Conservation (phyloP, 2,113 vertebrate species). For the Oreochromis niloticus region DNA sequence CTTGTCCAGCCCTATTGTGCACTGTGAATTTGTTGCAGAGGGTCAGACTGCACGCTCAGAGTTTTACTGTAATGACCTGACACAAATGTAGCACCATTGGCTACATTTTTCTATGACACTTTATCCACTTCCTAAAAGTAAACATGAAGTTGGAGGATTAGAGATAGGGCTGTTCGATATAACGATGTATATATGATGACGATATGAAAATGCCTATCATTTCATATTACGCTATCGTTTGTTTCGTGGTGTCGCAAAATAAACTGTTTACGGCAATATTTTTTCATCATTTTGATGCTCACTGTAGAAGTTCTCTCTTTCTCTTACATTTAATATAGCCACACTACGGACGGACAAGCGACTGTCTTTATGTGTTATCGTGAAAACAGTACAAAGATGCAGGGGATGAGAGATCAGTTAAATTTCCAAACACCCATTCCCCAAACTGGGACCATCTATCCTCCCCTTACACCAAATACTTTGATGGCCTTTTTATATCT, state of each 20-base stretch:
- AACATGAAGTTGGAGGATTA: neutral
- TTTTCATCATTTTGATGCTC: no score
- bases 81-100: neutral
- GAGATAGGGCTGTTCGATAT: no score
- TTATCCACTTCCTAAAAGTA: neutral
- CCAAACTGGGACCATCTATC: neutral
- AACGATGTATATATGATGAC: no score
- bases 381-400: neutral
- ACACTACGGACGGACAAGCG: rapidly evolving
- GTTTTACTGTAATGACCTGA: no score
- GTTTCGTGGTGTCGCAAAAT: no score
- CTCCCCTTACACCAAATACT: neutral
- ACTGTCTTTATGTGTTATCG: neutral
- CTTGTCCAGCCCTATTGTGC: no score
- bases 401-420: neutral
- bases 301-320: no score
- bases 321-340: rapidly evolving
- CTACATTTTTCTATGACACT: neutral
- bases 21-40: neutral
- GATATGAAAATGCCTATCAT: no score
- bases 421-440: neutral
- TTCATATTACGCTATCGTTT: no score
- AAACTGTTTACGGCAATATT: no score
- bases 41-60: no score
- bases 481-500: neutral